Percentiles rank a stretch among this genome's conserved stretches.
Conservation (phyloP, 2,888 invertebrate genomes). For the Trichopoda pennipes region DNA sequence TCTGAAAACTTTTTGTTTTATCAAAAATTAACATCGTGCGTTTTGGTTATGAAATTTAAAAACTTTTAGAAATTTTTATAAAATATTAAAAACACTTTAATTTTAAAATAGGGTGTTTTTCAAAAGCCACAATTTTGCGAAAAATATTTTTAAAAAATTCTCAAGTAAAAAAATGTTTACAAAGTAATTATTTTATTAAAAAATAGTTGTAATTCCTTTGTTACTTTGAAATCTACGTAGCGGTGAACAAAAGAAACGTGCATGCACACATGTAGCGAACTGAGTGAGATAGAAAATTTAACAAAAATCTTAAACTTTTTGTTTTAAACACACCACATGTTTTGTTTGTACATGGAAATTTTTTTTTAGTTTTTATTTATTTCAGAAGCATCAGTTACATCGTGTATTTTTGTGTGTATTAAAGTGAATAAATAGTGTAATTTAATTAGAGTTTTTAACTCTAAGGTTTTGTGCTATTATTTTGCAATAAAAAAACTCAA, state of each 20-base stretch:
- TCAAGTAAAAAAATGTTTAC: neutral
- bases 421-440: too few species aligned
- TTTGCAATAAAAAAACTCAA: too few species aligned
- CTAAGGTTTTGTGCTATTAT: too few species aligned
- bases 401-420: too few species aligned
- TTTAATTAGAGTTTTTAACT: too few species aligned
- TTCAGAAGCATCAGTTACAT: conserved; percentile 23
- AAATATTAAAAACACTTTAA: too few species aligned
- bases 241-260: conserved; percentile 1
- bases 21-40: too few species aligned
- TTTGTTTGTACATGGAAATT: conserved; percentile 23
- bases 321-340: conserved; percentile 59
- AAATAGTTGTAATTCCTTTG: neutral
- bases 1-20: too few species aligned
- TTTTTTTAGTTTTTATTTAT: conserved; percentile 17
- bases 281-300: neutral
- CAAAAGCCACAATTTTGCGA: neutral
- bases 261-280: too few species aligned
- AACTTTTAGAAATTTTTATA: too few species aligned
- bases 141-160: neutral
- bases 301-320: conserved; percentile 53
- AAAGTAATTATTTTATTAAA: neutral
- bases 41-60: too few species aligned
- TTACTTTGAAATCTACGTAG: neutral
- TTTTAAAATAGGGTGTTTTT: too few species aligned